Evolutionary conservation across 2,888 invertebrate species (phyloP).

Genomic region (Drosophila niveifrons): DNA sequence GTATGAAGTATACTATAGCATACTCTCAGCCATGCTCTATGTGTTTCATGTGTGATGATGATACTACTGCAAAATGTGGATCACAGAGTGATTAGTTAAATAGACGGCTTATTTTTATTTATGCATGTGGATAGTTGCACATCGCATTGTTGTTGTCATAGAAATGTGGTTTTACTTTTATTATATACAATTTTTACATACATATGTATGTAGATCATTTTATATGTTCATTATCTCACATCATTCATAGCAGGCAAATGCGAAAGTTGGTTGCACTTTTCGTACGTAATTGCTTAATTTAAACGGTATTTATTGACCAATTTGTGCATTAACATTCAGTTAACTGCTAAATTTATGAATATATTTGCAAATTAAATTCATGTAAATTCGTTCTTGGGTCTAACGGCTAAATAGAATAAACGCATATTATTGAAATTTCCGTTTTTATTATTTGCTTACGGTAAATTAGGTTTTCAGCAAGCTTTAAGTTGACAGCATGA

Average conservation of each 20-base stretch:
- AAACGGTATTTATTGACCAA: not conserved
- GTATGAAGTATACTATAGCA: constrained; percentile 10
- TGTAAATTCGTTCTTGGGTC: not conserved
- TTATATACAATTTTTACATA: constrained; percentile 4
- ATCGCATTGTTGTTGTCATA: constrained; percentile 20
- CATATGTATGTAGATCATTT: not conserved
- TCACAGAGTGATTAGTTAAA: constrained; percentile 43
- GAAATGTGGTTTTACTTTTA: constrained; percentile 41
- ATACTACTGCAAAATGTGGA: constrained; percentile 27
- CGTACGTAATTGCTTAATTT: constrained; percentile 15
- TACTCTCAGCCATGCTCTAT: constrained; percentile 29
- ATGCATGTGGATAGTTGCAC: constrained; percentile 31
- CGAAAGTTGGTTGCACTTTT: constrained; percentile 42
- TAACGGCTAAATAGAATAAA: no score
- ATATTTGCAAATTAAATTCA: not conserved
- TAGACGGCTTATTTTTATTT: constrained; percentile 5
- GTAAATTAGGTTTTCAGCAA: no score
- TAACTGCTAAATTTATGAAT: not conserved
- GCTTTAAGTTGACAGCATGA: no score
- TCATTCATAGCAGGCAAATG: constrained; percentile 2
- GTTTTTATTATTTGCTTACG: no score
- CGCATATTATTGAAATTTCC: no score
- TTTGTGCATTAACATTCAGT: not conserved
- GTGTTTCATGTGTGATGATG: constrained; percentile 25
- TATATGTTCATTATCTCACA: not conserved